Evolutionary conservation across 2,888 invertebrate genomes (phyloP).

Genomic region (Crossocerus cetratus): DNA sequence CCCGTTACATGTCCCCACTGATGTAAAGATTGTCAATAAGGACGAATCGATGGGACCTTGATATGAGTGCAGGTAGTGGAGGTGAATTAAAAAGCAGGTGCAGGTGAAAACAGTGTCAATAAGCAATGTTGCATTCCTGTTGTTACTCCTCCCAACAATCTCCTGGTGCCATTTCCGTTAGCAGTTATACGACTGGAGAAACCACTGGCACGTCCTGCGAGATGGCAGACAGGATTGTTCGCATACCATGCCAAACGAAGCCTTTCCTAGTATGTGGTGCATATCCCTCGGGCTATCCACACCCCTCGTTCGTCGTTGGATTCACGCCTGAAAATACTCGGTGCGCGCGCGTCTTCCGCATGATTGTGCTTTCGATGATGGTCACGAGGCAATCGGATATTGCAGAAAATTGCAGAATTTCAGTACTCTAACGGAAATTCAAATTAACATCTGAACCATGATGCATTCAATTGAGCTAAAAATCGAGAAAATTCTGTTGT

Average conservation of each 20-base stretch:
- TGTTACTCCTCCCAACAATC: conserved; percentile 43
- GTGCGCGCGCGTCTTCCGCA: conserved; percentile 18
- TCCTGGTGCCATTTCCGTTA: conserved; percentile 57
- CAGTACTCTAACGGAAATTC: too few relatives aligned
- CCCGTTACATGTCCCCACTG: background rate
- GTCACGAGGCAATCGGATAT: conserved; percentile 3
- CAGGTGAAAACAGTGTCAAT: conserved; percentile 48
- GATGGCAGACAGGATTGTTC: conserved; percentile 62
- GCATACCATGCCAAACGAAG: conserved; percentile 51
- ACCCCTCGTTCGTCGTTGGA: conserved; percentile 47
- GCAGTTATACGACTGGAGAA: conserved; percentile 53
- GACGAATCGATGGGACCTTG: too few relatives aligned
- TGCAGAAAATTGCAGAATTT: too few relatives aligned
- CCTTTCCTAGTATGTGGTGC: conserved; percentile 12
- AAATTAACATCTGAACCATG: too few relatives aligned
- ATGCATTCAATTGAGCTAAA: too few relatives aligned
- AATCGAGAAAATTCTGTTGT: too few relatives aligned
- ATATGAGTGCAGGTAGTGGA: too few relatives aligned
- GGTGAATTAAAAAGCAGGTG: too few relatives aligned
- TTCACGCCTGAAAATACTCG: conserved; percentile 31
- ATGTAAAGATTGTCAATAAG: too few relatives aligned
- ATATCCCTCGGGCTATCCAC: conserved; percentile 46
- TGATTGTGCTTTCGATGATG: conserved; percentile 21
- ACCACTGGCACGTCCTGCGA: conserved; percentile 62
- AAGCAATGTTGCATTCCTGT: conserved; percentile 20